These are phyloP conservation scores for Poecile atricapillus DNA, from an alignment of 2,113 vertebrate genomes.

Conservation along the genomic window DNA sequence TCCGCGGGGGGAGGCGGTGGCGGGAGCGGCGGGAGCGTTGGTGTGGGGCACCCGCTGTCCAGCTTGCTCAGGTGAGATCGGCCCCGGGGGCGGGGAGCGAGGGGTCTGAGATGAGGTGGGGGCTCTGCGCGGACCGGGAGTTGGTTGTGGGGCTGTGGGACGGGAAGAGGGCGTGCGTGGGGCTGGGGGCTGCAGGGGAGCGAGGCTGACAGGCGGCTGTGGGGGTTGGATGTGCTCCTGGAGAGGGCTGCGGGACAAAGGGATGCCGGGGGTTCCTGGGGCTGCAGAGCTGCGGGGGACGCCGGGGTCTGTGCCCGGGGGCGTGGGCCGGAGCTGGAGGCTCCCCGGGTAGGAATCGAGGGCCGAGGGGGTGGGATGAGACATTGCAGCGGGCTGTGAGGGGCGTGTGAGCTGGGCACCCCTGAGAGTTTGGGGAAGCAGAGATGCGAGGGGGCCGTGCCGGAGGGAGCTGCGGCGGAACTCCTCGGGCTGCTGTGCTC, in stretches of 20 bases:
- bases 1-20: conserved; percentile 70
- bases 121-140: not conserved
- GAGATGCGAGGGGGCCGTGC: rapidly evolving
- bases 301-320: not conserved
- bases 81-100: not conserved
- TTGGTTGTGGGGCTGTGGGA: not conserved
- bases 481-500: rapidly evolving
- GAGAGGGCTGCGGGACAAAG: not conserved
- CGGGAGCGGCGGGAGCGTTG: conserved; percentile 50
- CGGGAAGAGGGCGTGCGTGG: not conserved
- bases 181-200: not conserved
- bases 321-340: not conserved
- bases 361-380: not conserved
- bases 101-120: rapidly evolving
- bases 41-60: conserved; percentile 83
- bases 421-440: not conserved
- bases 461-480: not conserved
- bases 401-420: not conserved
- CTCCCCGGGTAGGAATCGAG: rapidly evolving
- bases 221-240: rapidly evolving
- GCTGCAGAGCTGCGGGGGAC: not conserved
- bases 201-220: not conserved
- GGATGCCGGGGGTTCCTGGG: too few relatives aligned
- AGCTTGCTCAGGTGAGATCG: conserved; percentile 87
- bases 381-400: rapidly evolving